phyloP scores from a whole-genome alignment of 2,113 vertebrate species.

The Pseudorectes ferrugineus region DNA sequence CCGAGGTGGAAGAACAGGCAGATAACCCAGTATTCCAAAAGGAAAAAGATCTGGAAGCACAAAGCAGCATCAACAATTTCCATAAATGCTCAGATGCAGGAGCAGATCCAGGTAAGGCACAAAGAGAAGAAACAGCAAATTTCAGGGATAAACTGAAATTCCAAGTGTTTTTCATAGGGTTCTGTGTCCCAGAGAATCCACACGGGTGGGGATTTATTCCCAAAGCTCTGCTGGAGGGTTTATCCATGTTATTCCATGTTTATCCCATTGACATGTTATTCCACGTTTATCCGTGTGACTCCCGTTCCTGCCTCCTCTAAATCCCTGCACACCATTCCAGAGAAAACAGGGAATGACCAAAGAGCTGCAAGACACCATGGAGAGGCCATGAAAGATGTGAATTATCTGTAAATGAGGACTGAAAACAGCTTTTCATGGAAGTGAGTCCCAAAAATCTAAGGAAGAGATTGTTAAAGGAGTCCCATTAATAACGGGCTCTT shows the following conservation, averaged over 20 bases:
- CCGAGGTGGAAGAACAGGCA: neutral
- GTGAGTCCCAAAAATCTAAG: neutral
- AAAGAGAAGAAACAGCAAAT: neutral
- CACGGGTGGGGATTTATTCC: neutral
- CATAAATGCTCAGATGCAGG: neutral
- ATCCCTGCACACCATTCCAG: neutral
- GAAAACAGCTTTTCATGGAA: neutral
- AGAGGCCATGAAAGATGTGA: accelerated
- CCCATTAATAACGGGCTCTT: too few species aligned
- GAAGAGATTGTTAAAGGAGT: neutral
- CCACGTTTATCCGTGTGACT: neutral
- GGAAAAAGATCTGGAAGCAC: neutral
- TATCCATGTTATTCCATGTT: neutral
- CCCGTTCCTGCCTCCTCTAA: neutral
- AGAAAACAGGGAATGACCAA: neutral
- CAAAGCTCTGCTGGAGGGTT: neutral
- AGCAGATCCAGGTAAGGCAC: neutral
- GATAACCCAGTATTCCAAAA: neutral
- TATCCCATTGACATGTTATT: neutral
- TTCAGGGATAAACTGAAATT: neutral
- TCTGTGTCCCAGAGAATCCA: neutral
- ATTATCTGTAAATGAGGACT: neutral
- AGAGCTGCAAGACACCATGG: too few species aligned
- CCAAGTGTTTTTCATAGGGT: neutral
- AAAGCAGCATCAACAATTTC: neutral